phyloP scores from a whole-genome alignment of 2,888 invertebrate genomes.

The Metallyticus violacea region DNA sequence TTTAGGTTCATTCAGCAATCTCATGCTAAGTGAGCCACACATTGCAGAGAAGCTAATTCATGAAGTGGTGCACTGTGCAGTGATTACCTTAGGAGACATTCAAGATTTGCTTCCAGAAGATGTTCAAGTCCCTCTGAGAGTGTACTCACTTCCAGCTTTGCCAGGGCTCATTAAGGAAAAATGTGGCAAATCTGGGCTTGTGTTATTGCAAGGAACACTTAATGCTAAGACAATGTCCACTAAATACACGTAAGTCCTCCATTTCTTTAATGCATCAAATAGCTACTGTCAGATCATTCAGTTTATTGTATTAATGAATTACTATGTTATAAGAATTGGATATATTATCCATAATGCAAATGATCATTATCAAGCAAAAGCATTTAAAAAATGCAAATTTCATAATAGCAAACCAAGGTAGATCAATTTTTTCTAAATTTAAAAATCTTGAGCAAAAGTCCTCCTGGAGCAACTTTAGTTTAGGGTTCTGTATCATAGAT shows the following conservation, averaged over 20 bases:
- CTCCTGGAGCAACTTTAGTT: too few relatives aligned
- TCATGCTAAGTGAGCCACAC: constrained; percentile 7
- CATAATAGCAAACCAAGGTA: too few relatives aligned
- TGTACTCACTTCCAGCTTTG: constrained; percentile 11
- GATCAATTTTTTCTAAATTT: too few relatives aligned
- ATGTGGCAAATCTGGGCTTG: background rate
- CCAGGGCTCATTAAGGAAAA: background rate
- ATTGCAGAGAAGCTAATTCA: constrained; percentile 1
- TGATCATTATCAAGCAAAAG: too few relatives aligned
- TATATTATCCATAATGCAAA: too few relatives aligned
- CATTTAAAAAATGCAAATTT: too few relatives aligned
- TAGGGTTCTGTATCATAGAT: too few relatives aligned
- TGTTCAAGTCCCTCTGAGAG: constrained; percentile 4
- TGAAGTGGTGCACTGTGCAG: constrained; percentile 6
- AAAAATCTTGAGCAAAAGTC: too few relatives aligned
- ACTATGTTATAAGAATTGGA: too few relatives aligned
- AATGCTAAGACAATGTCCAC: background rate
- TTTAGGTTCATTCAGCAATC: background rate
- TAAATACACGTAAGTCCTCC: constrained; percentile 10
- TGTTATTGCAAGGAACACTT: constrained; percentile 5
- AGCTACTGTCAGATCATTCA: too few relatives aligned
- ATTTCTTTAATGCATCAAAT: too few relatives aligned
- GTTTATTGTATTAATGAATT: too few relatives aligned
- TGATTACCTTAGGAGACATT: background rate
- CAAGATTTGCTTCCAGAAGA: background rate